Base-by-base conservation (phyloP, 2,113 vertebrate species). In the Elephas maximus region DNA sequence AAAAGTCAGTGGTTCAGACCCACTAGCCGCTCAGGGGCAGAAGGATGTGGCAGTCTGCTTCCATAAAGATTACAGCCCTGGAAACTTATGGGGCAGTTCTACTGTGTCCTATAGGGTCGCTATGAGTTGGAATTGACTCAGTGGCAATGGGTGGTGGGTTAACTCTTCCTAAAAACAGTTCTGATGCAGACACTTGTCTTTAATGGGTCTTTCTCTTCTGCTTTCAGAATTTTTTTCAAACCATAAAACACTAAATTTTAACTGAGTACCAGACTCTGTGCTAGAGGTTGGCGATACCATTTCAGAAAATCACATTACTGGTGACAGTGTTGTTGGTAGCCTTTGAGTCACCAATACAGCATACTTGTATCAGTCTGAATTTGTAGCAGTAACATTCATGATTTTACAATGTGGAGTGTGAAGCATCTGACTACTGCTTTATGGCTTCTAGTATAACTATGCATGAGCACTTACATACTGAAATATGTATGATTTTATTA, bases 401-500 rank as follows among this genome's bases (percentile, higher is more conserved):
- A 88, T 79, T 86, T 97, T 88, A 33, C 28, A 79, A 26, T 91
- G 44, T 69, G 69, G 51, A 88, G 53, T 83, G 84, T 28, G 12
- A 60, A 93, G 41, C 71, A 95, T 79, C 26, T 78, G 28, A 81
- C 51, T 73, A 37, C 62, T 80, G 18, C 71, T 88, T 94, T 84
- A 84, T 94, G 30, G 84, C 30, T 88, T 85, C 21, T 88, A 33
- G n/a, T 57, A 6, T 71, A 73, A 85, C 60, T 85, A 23, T 81
- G 48, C 21, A 53, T 30, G 45, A 81, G 26, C 6, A 94, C 83
- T 77, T 87, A 51, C 60, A 48, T 69, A 60, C 63, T 78, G n/a
- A 97, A 94, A 60, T 88, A 45, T 26, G 45, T 17, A 85, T 65
- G 71, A 91, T 80, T 74, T 77, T 96, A 86, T 88, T 84, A 15